These are phyloP conservation scores for Melangyna quadrimaculata DNA, from an alignment of 2,888 invertebrate species.

Conservation along the genomic window DNA sequence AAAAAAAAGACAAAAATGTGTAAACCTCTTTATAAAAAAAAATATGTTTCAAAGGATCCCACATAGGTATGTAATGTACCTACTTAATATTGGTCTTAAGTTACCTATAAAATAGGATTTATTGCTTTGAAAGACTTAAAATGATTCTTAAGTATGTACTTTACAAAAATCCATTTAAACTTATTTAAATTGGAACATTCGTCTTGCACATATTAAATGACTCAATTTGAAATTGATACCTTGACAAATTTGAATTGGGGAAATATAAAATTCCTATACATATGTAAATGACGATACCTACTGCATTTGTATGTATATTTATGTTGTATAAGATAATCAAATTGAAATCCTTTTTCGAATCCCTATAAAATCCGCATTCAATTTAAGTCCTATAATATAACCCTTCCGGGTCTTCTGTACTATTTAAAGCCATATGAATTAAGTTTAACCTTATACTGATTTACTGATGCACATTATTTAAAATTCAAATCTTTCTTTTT, in stretches of 20 bases:
- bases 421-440: not conserved
- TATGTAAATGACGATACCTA: not conserved
- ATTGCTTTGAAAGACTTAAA: not conserved
- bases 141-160: not conserved
- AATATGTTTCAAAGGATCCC: not conserved
- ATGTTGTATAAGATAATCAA: constrained; percentile 7
- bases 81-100: not conserved
- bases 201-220: not conserved
- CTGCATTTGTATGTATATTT: not conserved
- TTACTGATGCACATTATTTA: constrained; percentile 22
- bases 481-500: not conserved
- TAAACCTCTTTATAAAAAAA: not conserved
- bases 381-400: not conserved
- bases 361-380: constrained; percentile 1
- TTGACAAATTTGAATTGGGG: not conserved
- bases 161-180: not conserved
- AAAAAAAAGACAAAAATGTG: too few relatives aligned
- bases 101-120: not conserved
- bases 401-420: not conserved
- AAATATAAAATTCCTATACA: not conserved
- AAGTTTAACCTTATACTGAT: not conserved
- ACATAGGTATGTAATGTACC: not conserved
- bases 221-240: constrained; percentile 7
- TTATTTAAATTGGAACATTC: not conserved
- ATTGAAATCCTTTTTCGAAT: constrained; percentile 6